A percentile compares a stretch with the other conserved stretches of the same genome.
Evolutionary conservation across 2,888 invertebrate genomes (phyloP).

Genomic region (Lordiphosa andalusiaca): DNA sequence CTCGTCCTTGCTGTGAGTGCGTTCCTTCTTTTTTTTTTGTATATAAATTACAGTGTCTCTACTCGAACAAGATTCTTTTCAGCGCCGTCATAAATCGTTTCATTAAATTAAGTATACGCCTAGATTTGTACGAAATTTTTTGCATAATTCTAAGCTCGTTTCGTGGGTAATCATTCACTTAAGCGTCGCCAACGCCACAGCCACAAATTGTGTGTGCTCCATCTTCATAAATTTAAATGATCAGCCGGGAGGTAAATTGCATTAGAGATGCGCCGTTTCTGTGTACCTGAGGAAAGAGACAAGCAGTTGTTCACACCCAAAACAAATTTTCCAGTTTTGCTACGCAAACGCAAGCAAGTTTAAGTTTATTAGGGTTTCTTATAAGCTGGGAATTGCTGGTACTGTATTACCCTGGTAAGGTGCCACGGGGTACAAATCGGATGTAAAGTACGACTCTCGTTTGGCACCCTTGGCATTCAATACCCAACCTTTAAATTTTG

Average conservation of each 20-base stretch:
- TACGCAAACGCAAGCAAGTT: no score
- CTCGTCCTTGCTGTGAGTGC: background rate
- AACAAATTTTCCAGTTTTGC: no score
- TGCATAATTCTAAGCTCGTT: conserved; percentile 55
- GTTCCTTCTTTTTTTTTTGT: conserved; percentile 33
- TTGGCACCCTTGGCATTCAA: no score
- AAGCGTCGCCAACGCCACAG: conserved; percentile 37
- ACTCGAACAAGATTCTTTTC: conserved; percentile 7
- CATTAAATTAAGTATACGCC: conserved; percentile 37
- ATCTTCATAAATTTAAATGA: conserved; percentile 39
- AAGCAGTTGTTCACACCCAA: no score
- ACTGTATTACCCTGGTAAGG: no score
- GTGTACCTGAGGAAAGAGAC: background rate
- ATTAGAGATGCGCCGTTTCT: conserved; percentile 2
- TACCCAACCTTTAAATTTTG: no score
- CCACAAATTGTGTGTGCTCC: conserved; percentile 25
- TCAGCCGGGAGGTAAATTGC: conserved; percentile 4
- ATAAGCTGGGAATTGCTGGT: no score
- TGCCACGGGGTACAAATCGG: no score
- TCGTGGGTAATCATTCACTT: conserved; percentile 67
- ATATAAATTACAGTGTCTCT: conserved; percentile 16
- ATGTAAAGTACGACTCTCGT: no score
- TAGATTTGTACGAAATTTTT: conserved; percentile 25
- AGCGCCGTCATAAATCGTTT: conserved; percentile 9
- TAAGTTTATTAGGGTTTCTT: no score